Evolutionary conservation across 2,113 vertebrate species (phyloP).

Genomic region (Tachysurus vachellii): DNA sequence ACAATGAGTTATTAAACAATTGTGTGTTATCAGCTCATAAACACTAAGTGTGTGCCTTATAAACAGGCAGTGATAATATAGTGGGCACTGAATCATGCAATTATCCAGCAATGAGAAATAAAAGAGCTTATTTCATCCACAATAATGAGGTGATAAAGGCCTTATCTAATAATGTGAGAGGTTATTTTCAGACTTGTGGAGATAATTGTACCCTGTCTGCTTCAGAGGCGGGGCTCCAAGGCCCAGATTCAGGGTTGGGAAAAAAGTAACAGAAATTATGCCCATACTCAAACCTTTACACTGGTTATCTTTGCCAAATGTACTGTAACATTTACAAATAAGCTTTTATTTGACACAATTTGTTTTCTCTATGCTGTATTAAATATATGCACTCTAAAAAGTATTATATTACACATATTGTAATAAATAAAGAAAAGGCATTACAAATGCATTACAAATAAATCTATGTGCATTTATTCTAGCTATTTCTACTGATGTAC

Average conservation of each 20-base stretch:
- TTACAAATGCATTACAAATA: neutral
- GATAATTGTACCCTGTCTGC: conserved; percentile 36
- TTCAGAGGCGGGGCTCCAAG: conserved; percentile 27
- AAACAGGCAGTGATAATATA: conserved; percentile 45
- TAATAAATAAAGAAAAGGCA: neutral
- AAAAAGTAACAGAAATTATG: neutral
- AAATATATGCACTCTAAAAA: neutral
- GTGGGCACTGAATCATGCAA: conserved; percentile 30
- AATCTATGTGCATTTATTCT: neutral
- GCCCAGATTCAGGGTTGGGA: neutral
- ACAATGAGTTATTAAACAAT: conserved; percentile 29
- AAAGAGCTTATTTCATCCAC: conserved; percentile 31
- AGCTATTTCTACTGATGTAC: neutral
- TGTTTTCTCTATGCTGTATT: neutral
- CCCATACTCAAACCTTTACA: neutral
- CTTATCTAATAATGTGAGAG: conserved; percentile 40
- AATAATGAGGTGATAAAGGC: conserved; percentile 48
- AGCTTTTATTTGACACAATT: neutral
- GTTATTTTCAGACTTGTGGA: conserved; percentile 43
- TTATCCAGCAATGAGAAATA: conserved; percentile 34
- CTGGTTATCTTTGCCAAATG: neutral
- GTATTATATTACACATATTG: neutral
- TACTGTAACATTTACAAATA: conserved; percentile 10
- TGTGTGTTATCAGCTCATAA: conserved; percentile 24
- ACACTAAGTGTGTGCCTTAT: conserved; percentile 28